Percentiles rank a stretch among this genome's conserved stretches.
Conservation (phyloP, 2,888 invertebrate species). For the Catocala nupta region DNA sequence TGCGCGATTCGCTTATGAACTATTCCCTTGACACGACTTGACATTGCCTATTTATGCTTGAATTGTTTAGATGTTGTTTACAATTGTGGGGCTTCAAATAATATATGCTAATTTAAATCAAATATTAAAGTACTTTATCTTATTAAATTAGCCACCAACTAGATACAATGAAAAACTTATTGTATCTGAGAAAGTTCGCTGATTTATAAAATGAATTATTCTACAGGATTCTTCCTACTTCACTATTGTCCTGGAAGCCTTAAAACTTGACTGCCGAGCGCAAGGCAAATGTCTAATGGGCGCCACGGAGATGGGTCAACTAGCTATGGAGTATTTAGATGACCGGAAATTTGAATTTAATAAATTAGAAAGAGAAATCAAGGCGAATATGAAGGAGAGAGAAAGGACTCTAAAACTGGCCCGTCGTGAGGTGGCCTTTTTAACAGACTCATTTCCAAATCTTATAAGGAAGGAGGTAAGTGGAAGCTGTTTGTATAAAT, state of each 20-base stretch:
- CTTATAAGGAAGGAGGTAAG: constrained; percentile 81
- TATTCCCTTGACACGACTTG: background rate
- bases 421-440: constrained; percentile 76
- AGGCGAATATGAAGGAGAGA: constrained; percentile 88
- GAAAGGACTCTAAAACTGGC: constrained; percentile 86
- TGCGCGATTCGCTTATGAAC: constrained; percentile 1
- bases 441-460: constrained; percentile 79
- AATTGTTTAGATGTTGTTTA: background rate
- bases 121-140: too few relatives aligned
- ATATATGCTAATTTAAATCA: too few relatives aligned
- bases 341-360: constrained; percentile 88
- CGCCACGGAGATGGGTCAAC: constrained; percentile 89
- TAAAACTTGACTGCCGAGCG: constrained; percentile 86
- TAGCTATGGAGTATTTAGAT: constrained; percentile 89
- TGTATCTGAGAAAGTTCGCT: too few relatives aligned
- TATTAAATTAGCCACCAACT: too few relatives aligned
- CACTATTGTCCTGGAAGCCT: constrained; percentile 87
- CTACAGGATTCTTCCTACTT: constrained; percentile 89
- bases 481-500: too few relatives aligned
- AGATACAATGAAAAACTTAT: too few relatives aligned
- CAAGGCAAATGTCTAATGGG: constrained; percentile 89
- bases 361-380: constrained; percentile 87
- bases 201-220: background rate
- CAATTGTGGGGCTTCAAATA: too few relatives aligned
- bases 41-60: background rate